A percentile compares a stretch with the other conserved stretches of the same genome.
Conservation (phyloP, 2,888 invertebrate genomes). For the Stratiomys singularior region DNA sequence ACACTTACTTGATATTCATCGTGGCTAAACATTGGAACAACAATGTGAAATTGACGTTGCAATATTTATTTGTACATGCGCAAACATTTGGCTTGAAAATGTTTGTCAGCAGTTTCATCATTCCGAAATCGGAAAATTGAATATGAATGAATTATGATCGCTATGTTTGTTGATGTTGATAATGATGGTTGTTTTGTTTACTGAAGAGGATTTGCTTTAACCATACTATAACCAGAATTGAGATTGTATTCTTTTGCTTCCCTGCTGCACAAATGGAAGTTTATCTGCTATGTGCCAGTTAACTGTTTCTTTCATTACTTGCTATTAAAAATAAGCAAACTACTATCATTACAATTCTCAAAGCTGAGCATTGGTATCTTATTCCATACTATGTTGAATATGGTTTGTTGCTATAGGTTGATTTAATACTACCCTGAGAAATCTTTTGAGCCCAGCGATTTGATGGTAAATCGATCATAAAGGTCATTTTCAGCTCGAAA, state of each 20-base stretch:
- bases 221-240: not conserved
- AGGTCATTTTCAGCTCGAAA: not conserved
- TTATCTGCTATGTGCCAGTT: not conserved
- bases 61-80: conserved; percentile 27
- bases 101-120: not conserved
- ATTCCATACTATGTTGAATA: not conserved
- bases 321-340: conserved; percentile 12
- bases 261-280: not conserved
- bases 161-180: not conserved
- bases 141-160: conserved; percentile 47
- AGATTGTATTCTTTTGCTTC: not conserved
- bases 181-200: conserved; percentile 32
- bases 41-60: conserved; percentile 42
- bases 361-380: conserved; percentile 48
- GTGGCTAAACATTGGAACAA: conserved; percentile 34
- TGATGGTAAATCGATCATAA: conserved; percentile 50
- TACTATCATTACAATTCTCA: not conserved
- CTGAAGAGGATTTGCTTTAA: not conserved
- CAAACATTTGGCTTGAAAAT: conserved; percentile 47
- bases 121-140: conserved; percentile 15
- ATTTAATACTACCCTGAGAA: conserved; percentile 28
- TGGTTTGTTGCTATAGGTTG: conserved; percentile 22
- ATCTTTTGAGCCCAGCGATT: conserved; percentile 45
- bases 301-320: not conserved
- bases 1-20: conserved; percentile 41